Evolutionary conservation across 2,113 vertebrate species (phyloP).

Genomic region (Thunnus thynnus): DNA sequence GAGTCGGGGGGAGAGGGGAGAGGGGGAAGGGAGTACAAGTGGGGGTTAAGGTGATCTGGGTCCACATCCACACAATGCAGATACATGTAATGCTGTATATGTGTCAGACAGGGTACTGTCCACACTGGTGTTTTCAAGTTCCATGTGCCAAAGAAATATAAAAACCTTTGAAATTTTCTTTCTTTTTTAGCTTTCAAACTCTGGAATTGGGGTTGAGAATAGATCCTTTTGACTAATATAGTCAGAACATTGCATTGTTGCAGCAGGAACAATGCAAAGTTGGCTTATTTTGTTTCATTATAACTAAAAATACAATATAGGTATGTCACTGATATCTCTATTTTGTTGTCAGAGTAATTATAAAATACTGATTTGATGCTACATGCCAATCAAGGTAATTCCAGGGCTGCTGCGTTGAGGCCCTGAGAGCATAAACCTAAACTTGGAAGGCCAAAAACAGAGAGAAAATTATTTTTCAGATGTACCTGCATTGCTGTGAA

Average conservation of each 20-base stretch:
- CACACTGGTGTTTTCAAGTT: background rate
- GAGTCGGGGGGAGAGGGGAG: background rate
- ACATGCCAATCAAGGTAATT: background rate
- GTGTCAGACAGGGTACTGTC: background rate
- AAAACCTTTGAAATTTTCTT: too few species aligned
- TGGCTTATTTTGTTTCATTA: background rate
- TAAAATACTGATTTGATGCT: slow-evolving; percentile 12
- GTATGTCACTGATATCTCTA: background rate
- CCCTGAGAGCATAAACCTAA: background rate
- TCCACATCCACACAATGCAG: background rate
- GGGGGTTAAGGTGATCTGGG: slow-evolving; percentile 8
- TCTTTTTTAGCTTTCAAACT: too few species aligned
- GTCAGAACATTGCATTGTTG: background rate
- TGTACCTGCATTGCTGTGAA: background rate
- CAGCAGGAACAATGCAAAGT: background rate
- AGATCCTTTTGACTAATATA: background rate
- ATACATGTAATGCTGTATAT: background rate
- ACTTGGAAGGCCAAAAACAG: background rate
- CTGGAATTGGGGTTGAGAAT: background rate
- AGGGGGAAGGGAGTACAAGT: slow-evolving; percentile 32
- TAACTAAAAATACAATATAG: background rate
- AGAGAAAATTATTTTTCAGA: background rate
- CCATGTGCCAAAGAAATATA: background rate
- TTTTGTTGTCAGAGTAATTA: background rate
- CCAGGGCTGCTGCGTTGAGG: background rate